Conservation (phyloP, 2,888 invertebrate genomes). For the Cryptosula pallasiana region DNA sequence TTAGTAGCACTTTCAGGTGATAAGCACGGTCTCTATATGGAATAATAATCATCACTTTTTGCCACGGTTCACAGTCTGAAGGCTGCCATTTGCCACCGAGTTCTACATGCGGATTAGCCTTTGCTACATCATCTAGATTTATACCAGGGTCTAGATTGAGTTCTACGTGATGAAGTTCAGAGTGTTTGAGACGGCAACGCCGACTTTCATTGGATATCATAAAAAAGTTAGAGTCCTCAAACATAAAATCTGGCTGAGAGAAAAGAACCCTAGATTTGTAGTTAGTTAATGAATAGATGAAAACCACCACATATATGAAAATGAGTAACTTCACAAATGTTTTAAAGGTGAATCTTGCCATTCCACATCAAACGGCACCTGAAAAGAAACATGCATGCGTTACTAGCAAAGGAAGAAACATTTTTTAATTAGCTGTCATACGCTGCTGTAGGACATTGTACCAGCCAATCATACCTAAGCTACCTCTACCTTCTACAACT, state of each 20-base stretch:
- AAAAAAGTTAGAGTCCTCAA: constrained; percentile 27
- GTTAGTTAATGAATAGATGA: constrained; percentile 35
- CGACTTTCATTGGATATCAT: constrained; percentile 11
- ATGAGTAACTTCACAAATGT: constrained; percentile 25
- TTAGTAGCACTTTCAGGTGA: constrained; percentile 37
- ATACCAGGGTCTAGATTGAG: not conserved
- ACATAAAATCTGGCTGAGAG: constrained; percentile 34
- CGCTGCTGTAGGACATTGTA: too few species aligned
- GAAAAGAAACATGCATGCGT: too few species aligned
- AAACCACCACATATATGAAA: constrained; percentile 31
- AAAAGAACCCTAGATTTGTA: constrained; percentile 34
- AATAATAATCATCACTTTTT: constrained; percentile 43
- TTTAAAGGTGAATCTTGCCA: constrained; percentile 22
- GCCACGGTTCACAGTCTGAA: constrained; percentile 36
- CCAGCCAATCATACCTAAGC: too few species aligned
- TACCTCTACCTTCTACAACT: too few species aligned
- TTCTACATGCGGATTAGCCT: constrained; percentile 15
- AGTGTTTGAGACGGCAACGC: constrained; percentile 14
- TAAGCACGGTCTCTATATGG: constrained; percentile 40
- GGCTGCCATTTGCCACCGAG: constrained; percentile 37
- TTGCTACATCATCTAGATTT: constrained; percentile 9
- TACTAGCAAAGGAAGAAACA: too few species aligned
- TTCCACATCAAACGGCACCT: not conserved
- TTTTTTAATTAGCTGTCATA: too few species aligned
- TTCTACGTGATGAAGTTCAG: not conserved